Evolutionary conservation across 1,140 invertebrate genomes (phyloP).

Genomic region (Triops longicaudatus): DNA sequence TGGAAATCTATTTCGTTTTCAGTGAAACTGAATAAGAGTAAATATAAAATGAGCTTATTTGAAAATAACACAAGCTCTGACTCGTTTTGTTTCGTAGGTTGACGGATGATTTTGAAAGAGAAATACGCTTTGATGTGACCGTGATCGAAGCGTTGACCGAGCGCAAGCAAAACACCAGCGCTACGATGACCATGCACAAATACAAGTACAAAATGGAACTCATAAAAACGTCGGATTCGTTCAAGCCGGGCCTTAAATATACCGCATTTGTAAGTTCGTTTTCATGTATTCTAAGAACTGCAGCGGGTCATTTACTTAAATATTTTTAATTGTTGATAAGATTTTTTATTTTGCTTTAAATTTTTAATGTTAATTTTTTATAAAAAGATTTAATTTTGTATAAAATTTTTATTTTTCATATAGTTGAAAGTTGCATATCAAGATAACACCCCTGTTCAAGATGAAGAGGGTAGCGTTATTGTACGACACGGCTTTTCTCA

Average conservation of each 20-base stretch:
- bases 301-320: too few relatives aligned
- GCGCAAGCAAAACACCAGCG: conserved; percentile 66
- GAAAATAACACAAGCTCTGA: too few relatives aligned
- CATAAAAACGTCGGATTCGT: conserved; percentile 69
- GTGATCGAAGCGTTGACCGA: conserved; percentile 72
- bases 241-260: conserved; percentile 78
- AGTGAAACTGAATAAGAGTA: too few relatives aligned
- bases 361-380: too few relatives aligned
- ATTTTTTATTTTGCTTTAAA: too few relatives aligned
- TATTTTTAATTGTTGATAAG: too few relatives aligned
- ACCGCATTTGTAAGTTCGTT: conserved; percentile 58
- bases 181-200: conserved; percentile 62
- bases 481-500: conserved; percentile 58
- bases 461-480: conserved; percentile 49
- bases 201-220: conserved; percentile 75
- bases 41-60: too few relatives aligned
- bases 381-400: too few relatives aligned
- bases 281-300: conserved; percentile 21
- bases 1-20: too few relatives aligned
- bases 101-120: conserved; percentile 62
- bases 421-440: conserved; percentile 63
- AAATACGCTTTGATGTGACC: conserved; percentile 63
- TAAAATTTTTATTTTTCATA: too few relatives aligned
- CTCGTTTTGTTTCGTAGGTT: conserved; percentile 45
- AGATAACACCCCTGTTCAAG: conserved; percentile 60